Conservation (phyloP, 2,888 invertebrate genomes). For the Euphydryas editha region DNA sequence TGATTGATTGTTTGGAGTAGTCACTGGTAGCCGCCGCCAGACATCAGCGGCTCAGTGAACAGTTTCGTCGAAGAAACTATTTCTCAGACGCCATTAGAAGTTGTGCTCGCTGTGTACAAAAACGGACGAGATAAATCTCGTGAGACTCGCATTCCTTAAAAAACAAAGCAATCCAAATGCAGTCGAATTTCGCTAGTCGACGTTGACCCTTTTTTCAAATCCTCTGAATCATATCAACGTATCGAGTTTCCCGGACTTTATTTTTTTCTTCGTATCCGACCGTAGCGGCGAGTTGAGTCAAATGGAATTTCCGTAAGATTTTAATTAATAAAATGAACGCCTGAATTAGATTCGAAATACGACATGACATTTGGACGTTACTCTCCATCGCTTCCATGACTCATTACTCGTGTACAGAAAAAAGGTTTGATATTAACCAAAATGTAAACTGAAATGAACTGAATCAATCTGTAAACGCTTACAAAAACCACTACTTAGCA, state of each 20-base stretch:
- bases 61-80: not conserved
- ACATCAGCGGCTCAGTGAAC: not conserved
- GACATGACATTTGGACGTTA: not conserved
- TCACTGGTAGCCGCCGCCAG: no score
- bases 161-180: conserved; percentile 12
- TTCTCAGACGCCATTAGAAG: conserved; percentile 3
- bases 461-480: no score
- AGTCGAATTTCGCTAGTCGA: conserved; percentile 15
- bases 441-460: no score
- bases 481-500: no score
- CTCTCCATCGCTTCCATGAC: not conserved
- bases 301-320: not conserved
- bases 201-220: conserved; percentile 10
- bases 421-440: no score
- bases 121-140: conserved; percentile 10
- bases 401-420: not conserved
- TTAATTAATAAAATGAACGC: not conserved
- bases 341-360: not conserved
- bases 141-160: conserved; percentile 2
- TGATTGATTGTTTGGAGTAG: no score
- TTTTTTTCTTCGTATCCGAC: not conserved
- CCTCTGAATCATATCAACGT: not conserved
- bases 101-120: conserved; percentile 10
- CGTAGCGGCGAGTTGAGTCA: not conserved
- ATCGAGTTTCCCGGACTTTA: conserved; percentile 5